Percentiles rank a stretch among this genome's conserved stretches.
Conservation (phyloP, 1,140 invertebrate species). For the Armadillidium nasatum region DNA sequence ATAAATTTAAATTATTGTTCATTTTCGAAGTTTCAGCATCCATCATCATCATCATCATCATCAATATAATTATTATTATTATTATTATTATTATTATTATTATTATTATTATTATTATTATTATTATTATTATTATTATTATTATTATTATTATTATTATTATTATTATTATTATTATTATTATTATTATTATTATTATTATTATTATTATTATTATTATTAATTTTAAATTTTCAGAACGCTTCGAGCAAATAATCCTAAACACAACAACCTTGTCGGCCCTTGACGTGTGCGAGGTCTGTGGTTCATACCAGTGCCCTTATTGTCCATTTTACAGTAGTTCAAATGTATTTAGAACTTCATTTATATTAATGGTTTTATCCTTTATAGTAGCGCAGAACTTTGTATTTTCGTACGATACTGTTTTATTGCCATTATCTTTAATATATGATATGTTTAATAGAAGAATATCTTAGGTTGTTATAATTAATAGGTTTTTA, state of each 20-base stretch:
- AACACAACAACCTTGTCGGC: conserved; percentile 56
- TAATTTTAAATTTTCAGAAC: conserved; percentile 50
- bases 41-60: background rate
- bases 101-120: too few relatives aligned
- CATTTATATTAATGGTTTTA: background rate
- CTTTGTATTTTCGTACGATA: background rate
- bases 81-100: too few relatives aligned
- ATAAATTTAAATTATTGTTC: too few relatives aligned
- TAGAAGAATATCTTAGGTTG: background rate
- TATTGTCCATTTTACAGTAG: conserved; percentile 56
- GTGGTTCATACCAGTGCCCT: conserved; percentile 62
- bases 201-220: too few relatives aligned
- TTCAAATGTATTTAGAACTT: background rate
- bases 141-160: background rate
- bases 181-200: background rate
- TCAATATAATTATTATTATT: too few relatives aligned
- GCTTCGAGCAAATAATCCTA: conserved; percentile 57
- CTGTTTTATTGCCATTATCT: background rate
- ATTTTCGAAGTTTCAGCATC: too few relatives aligned
- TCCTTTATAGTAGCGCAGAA: background rate
- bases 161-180: conserved; percentile 10
- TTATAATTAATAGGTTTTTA: background rate
- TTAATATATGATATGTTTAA: background rate
- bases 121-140: background rate
- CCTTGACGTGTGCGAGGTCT: conserved; percentile 61